Evolutionary conservation across 2,113 vertebrate species (phyloP).

Genomic region (Toxotes jaculatrix): DNA sequence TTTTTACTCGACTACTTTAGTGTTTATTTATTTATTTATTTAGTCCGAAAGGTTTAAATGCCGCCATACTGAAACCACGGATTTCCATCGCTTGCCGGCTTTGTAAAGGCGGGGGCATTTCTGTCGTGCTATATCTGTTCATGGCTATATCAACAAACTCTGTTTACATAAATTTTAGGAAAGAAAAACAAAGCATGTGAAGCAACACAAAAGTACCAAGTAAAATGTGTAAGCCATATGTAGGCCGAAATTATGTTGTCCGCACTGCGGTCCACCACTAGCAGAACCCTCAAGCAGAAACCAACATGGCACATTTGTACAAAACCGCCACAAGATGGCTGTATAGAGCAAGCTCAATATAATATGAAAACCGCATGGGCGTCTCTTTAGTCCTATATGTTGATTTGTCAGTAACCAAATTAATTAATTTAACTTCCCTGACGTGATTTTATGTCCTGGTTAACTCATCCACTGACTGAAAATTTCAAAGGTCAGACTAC

Average conservation of each 20-base stretch:
- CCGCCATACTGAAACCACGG: not conserved
- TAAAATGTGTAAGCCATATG: not conserved
- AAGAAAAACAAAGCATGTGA: not conserved
- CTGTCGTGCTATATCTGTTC: not conserved
- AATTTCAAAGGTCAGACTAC: too few relatives aligned
- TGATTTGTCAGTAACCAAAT: not conserved
- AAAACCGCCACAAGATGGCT: constrained; percentile 19
- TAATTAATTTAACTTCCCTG: not conserved
- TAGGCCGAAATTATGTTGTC: not conserved
- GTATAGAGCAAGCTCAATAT: not conserved
- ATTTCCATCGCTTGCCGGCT: not conserved
- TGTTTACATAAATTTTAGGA: not conserved
- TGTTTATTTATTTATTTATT: not conserved
- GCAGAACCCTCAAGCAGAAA: not conserved
- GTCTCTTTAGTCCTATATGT: not conserved
- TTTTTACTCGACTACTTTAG: too few relatives aligned
- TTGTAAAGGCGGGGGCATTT: not conserved
- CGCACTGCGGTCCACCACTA: not conserved
- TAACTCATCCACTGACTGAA: not conserved
- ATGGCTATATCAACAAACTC: not conserved
- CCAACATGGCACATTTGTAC: not conserved
- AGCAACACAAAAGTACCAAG: not conserved
- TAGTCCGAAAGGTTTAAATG: not conserved
- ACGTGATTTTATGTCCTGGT: not conserved
- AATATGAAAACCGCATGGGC: not conserved